Percentiles rank a stretch among this genome's conserved stretches.
Evolutionary conservation across 64 coral and sea anemone genomes (phyloP).

Genomic region (Acropora yongei): DNA sequence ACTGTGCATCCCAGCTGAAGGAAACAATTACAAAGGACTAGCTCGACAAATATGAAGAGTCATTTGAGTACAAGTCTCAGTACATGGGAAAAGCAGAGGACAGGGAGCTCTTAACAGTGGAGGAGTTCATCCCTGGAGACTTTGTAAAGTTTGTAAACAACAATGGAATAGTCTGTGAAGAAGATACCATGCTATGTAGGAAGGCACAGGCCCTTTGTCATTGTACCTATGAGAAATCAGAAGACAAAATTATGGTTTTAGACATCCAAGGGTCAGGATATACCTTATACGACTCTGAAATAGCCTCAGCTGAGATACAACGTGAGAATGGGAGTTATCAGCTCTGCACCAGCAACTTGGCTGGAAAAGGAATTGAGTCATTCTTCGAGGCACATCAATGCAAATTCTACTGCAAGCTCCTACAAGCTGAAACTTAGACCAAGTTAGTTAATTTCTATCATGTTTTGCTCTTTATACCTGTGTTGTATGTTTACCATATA

Average conservation of each 20-base stretch:
- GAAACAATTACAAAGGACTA: constrained; percentile 19
- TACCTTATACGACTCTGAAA: constrained; percentile 48
- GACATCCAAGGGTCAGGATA: constrained; percentile 42
- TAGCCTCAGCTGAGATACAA: constrained; percentile 26
- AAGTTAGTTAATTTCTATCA: neutral
- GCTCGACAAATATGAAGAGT: constrained; percentile 13
- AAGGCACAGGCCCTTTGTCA: constrained; percentile 54
- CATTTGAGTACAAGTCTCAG: constrained; percentile 23
- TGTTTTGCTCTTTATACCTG: too few species aligned
- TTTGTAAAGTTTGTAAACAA: constrained; percentile 60
- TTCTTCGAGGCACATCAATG: constrained; percentile 39
- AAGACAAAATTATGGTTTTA: constrained; percentile 42
- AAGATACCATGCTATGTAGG: constrained; percentile 25
- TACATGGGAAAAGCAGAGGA: constrained; percentile 42
- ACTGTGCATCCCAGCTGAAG: constrained; percentile 53
- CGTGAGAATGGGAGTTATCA: constrained; percentile 20
- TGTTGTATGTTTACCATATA: too few species aligned
- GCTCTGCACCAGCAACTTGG: constrained; percentile 33
- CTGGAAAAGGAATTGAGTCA: constrained; percentile 37
- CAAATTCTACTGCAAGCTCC: constrained; percentile 23
- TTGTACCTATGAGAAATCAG: constrained; percentile 42
- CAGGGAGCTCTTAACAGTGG: constrained; percentile 30
- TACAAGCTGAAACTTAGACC: constrained; percentile 17
- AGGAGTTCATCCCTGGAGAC: constrained; percentile 27
- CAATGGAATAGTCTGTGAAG: constrained; percentile 50